Conservation (phyloP, 2,797 vertebrate species). For the Sardinella longiceps region DNA sequence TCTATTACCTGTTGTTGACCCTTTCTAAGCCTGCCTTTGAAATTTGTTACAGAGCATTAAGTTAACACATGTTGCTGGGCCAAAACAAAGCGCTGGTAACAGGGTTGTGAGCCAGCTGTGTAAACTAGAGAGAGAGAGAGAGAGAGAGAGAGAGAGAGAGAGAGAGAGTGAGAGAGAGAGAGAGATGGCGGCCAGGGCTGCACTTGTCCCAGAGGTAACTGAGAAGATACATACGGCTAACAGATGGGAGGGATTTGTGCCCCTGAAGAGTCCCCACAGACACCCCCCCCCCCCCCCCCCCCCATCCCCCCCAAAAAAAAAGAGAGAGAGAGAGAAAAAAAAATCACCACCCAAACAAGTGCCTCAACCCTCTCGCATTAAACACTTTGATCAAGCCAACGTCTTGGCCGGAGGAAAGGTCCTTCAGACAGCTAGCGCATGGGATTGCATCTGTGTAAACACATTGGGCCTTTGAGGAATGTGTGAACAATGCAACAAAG, state of each 20-base stretch:
- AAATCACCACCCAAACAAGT: constrained; percentile 86
- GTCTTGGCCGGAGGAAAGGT: constrained; percentile 81
- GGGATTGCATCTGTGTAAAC: constrained; percentile 98
- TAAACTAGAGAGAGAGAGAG: constrained; percentile 71
- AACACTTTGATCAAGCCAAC: constrained; percentile 94
- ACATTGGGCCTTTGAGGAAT: constrained; percentile 78
- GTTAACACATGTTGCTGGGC: constrained; percentile 80
- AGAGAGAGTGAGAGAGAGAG: constrained; percentile 29
- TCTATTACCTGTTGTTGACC: constrained; percentile 78
- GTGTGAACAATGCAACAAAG: constrained; percentile 90
- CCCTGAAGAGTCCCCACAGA: constrained; percentile 76
- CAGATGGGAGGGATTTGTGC: constrained; percentile 94
- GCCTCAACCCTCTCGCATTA: constrained; percentile 80
- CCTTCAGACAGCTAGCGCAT: constrained; percentile 79
- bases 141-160: constrained; percentile 43
- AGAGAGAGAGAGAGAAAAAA: no score
- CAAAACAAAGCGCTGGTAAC: constrained; percentile 76
- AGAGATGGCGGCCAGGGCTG: constrained; percentile 55
- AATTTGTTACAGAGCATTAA: constrained; percentile 82
- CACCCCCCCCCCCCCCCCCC: constrained; percentile 41
- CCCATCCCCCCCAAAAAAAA: neutral
- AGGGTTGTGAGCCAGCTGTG: constrained; percentile 77
- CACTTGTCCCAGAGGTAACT: constrained; percentile 76
- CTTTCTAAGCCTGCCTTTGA: constrained; percentile 73
- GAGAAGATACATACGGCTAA: constrained; percentile 84